Percentiles rank a stretch among this genome's conserved stretches.
phyloP scores from a whole-genome alignment of 2,113 vertebrate genomes.

The Trochalopteron elliotii region DNA sequence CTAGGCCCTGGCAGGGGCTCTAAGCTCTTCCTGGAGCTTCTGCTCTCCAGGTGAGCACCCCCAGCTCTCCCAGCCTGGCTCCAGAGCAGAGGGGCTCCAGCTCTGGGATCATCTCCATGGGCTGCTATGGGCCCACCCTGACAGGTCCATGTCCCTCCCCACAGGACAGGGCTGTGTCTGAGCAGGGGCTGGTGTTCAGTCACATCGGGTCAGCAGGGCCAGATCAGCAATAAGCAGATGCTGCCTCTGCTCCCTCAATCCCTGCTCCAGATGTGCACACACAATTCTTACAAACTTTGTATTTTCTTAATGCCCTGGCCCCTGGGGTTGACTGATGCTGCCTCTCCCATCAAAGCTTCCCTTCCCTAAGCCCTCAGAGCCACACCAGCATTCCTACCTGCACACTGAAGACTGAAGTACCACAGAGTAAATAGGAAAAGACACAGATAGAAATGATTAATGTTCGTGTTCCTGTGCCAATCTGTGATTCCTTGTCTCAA shows the following conservation, averaged over 20 bases:
- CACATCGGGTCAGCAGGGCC: rapidly evolving
- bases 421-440: neutral
- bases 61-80: neutral
- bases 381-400: neutral
- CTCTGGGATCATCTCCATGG: rapidly evolving
- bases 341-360: neutral
- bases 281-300: neutral
- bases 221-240: neutral
- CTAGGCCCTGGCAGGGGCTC: rapidly evolving
- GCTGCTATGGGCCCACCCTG: neutral
- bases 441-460: neutral
- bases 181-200: neutral
- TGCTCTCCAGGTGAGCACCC: neutral
- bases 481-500: neutral
- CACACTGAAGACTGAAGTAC: neutral
- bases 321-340: rapidly evolving
- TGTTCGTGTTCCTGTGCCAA: neutral
- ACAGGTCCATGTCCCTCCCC: neutral
- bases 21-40: neutral
- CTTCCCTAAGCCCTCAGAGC: neutral
- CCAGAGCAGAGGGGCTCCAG: neutral
- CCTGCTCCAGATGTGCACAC: rapidly evolving
- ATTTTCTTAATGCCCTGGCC: neutral
- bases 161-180: neutral
- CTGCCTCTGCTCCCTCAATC: neutral